phyloP scores from a whole-genome alignment of 2,888 invertebrate species.

The Parnassius mnemosyne region DNA sequence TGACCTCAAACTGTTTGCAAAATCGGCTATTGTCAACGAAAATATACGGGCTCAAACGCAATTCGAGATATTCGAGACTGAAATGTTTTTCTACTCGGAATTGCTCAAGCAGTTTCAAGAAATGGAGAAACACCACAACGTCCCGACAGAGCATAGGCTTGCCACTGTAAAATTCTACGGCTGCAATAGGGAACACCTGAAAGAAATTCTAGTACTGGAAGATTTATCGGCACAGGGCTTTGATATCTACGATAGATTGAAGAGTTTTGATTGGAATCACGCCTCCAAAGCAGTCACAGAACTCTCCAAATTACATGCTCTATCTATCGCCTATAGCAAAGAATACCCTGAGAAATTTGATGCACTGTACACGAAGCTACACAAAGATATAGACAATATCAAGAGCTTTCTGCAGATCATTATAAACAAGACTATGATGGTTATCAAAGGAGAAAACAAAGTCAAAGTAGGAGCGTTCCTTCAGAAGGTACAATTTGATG shows the following conservation, averaged over 20 bases:
- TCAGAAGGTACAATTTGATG: constrained; percentile 23
- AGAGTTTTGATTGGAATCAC: constrained; percentile 54
- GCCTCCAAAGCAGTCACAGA: constrained; percentile 45
- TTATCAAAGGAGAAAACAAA: constrained; percentile 41
- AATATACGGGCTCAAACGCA: constrained; percentile 38
- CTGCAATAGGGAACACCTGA: constrained; percentile 32
- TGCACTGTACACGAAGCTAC: constrained; percentile 31
- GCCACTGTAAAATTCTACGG: constrained; percentile 50
- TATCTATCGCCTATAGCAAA: constrained; percentile 47
- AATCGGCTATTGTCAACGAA: constrained; percentile 46
- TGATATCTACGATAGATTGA: constrained; percentile 45
- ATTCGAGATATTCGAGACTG: constrained; percentile 43
- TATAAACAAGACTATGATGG: constrained; percentile 29
- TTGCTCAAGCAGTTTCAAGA: constrained; percentile 41
- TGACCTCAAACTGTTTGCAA: constrained; percentile 37
- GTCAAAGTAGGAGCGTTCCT: constrained; percentile 34
- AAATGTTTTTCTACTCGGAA: constrained; percentile 46
- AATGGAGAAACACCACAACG: constrained; percentile 41
- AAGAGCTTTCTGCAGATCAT: constrained; percentile 27
- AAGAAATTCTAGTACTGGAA: constrained; percentile 57
- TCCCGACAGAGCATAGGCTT: constrained; percentile 43
- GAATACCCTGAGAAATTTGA: constrained; percentile 50
- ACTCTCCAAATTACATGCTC: constrained; percentile 63
- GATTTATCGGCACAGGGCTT: constrained; percentile 51
- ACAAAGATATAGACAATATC: constrained; percentile 18